phyloP scores from a whole-genome alignment of 2,888 invertebrate genomes.

The Lacanobia oleracea region DNA sequence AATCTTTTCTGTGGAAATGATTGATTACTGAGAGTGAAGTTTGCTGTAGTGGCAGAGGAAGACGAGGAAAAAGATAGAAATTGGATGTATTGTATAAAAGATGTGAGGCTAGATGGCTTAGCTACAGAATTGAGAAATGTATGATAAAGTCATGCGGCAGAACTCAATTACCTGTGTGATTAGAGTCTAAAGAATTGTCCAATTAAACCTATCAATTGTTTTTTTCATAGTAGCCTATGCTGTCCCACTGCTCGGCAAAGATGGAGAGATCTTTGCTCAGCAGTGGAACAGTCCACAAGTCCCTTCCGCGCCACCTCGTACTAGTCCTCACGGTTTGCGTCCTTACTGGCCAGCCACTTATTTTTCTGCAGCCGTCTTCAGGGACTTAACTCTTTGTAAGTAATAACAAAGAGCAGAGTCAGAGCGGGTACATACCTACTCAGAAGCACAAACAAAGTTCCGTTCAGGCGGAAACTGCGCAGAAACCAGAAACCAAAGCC shows the following conservation, averaged over 20 bases:
- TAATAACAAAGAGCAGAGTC: background rate
- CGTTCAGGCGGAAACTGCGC: background rate
- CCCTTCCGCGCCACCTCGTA: too few relatives aligned
- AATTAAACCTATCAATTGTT: background rate
- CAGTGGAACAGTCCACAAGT: too few relatives aligned
- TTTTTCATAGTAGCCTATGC: too few relatives aligned
- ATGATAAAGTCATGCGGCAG: background rate
- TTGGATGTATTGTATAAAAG: background rate
- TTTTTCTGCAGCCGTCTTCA: too few relatives aligned
- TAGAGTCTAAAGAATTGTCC: background rate
- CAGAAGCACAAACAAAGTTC: slow-evolving; percentile 20
- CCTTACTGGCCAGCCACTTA: too few relatives aligned
- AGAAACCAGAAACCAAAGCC: slow-evolving; percentile 9
- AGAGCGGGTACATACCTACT: background rate
- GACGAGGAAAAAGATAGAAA: background rate
- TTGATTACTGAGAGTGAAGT: slow-evolving; percentile 1
- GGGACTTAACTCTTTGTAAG: too few relatives aligned
- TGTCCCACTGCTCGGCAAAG: too few relatives aligned
- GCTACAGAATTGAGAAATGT: background rate
- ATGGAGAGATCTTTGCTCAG: too few relatives aligned
- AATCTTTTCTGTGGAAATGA: slow-evolving; percentile 19
- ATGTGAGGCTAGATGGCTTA: background rate
- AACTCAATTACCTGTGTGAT: background rate
- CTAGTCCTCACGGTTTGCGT: too few relatives aligned
- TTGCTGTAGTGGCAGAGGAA: background rate